Evolutionary conservation across 1,140 invertebrate species (phyloP), one percentile per base, ranked within the genome.

Genomic region (Spodoptera litura): DNA sequence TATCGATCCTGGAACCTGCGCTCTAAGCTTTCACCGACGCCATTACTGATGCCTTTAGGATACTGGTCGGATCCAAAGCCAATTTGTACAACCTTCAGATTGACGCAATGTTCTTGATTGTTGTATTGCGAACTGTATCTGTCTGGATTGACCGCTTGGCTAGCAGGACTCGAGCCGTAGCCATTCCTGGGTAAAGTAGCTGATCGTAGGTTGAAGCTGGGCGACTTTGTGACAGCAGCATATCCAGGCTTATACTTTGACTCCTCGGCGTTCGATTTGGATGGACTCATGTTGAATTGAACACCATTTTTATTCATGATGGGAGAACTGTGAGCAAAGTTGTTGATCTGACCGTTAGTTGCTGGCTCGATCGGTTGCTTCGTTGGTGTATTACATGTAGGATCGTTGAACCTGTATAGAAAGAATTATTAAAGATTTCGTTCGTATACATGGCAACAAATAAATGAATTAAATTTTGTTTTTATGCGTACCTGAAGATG

Each of bases 151-250:
- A 94, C 91, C 88, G 94, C 94, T 61, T 93, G 93, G 61, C 89
- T 89, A 25, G 85, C 81, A 89, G 81, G 74, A 87, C 94, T 88
- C 83, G 95, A 85, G 80, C 93, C 82, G 82, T 96, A 97, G 56
- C 96, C 96, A 82, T 97, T 97, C 58, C 97, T 95, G 0, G 97
- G 97, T 38, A 97, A 86, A 9, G 97, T 97, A 2, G 96, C 96
- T 2, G 97, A 96, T 44, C 96, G 88, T 8, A 96, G 86, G n/a
- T 96, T 96, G 75, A 94, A 94, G 78, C 92, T 94, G 0, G 95
- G 95, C 8, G 95, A 95, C 78, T 95, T 95, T 2, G 93, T 83
- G 8, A 94, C 87, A 20, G 88, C 82, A 15, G 87, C 85, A 73
- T 90, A 93, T 8, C 88, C 82, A 61, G 87, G 88, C 83, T 95